Evolutionary conservation across 2,797 vertebrate species (phyloP).

Genomic region (Salmo trutta): DNA sequence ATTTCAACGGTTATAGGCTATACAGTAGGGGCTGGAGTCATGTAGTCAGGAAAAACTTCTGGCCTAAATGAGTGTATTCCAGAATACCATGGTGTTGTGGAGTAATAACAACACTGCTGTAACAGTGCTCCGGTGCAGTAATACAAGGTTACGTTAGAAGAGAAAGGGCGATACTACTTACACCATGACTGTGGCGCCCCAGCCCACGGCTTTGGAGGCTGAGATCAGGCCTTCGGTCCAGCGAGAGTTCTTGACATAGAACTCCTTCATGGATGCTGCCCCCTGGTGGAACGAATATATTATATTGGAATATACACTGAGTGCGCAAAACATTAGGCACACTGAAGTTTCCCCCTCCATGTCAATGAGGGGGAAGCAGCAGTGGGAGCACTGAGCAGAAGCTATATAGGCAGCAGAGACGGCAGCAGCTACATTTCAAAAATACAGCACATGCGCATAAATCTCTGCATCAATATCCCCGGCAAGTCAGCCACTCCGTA

Average conservation of each 20-base stretch:
- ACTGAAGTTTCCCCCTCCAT: no score
- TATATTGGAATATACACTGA: no score
- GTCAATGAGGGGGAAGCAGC: no score
- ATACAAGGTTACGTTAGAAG: background rate
- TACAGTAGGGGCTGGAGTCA: background rate
- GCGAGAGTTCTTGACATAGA: slow-evolving; percentile 96
- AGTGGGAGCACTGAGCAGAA: no score
- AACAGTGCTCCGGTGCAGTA: background rate
- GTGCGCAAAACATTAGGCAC: no score
- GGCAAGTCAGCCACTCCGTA: no score
- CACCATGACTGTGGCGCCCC: slow-evolving; percentile 97
- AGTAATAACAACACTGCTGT: background rate
- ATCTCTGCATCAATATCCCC: no score
- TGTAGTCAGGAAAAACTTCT: background rate
- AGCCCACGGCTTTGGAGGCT: slow-evolving; percentile 95
- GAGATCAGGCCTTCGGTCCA: slow-evolving; percentile 99
- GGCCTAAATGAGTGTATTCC: background rate
- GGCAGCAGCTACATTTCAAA: no score
- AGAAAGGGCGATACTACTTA: slow-evolving; percentile 62
- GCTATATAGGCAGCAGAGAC: no score
- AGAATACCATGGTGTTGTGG: background rate
- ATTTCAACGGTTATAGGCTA: background rate
- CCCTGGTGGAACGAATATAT: slow-evolving; percentile 74
- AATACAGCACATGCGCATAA: no score
- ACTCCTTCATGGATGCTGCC: slow-evolving; percentile 92